A percentile compares a stretch with the other conserved stretches of the same genome.
phyloP scores from a whole-genome alignment of 2,888 invertebrate genomes.

The Lasioglossum vierecki region DNA sequence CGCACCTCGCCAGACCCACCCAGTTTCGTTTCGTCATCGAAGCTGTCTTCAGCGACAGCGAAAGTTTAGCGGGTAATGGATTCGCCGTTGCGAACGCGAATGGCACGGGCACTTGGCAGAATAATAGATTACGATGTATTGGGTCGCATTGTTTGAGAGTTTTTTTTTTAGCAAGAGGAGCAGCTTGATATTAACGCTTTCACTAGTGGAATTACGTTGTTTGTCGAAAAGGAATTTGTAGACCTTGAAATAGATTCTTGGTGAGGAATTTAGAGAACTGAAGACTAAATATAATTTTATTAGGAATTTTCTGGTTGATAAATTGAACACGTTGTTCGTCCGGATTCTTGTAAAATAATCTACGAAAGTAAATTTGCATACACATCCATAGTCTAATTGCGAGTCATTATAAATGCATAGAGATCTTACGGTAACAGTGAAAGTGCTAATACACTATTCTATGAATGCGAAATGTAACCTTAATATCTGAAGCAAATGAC shows the following conservation, averaged over 20 bases:
- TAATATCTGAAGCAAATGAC: not conserved
- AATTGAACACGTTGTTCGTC: not conserved
- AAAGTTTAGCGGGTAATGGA: constrained; percentile 61
- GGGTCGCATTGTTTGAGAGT: not conserved
- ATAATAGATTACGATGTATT: not conserved
- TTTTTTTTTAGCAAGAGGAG: not conserved
- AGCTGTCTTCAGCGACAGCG: constrained; percentile 52
- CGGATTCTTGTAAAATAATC: not conserved
- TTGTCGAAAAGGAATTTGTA: not conserved
- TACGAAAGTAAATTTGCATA: not conserved
- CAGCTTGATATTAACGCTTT: not conserved
- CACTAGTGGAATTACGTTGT: not conserved
- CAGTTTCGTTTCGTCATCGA: constrained; percentile 62
- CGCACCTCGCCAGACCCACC: constrained; percentile 60
- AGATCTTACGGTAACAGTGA: not conserved
- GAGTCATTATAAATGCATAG: not conserved
- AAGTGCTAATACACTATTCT: not conserved
- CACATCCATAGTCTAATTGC: not conserved
- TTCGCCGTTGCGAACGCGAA: constrained; percentile 42
- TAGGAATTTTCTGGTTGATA: not conserved
- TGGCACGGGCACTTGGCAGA: constrained; percentile 20
- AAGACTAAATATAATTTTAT: not conserved
- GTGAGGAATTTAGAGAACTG: not conserved
- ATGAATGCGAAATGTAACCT: not conserved
- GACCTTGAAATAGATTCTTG: not conserved